These are phyloP conservation scores for Hyposmocoma kahamanoa DNA, from an alignment of 1,140 invertebrate species.

Conservation along the genomic window DNA sequence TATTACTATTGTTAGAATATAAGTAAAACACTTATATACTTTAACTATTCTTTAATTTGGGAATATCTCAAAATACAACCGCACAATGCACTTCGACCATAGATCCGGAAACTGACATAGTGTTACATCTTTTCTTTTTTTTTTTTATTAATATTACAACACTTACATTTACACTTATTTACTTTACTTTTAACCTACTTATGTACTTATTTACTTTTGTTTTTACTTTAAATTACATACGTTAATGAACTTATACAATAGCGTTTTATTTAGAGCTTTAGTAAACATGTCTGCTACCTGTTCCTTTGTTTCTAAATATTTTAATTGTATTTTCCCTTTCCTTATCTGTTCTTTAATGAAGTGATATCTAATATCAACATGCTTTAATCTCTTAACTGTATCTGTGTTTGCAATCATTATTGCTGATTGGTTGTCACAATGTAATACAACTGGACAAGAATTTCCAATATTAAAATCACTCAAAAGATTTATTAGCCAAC, in stretches of 20 bases:
- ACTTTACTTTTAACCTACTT: too few relatives aligned
- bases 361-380: slow-evolving; percentile 1
- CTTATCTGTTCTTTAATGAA: background rate
- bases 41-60: too few relatives aligned
- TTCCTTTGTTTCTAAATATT: background rate
- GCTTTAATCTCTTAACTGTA: background rate
- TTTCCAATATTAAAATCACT: background rate
- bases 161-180: too few relatives aligned
- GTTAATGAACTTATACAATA: background rate
- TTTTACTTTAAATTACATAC: too few relatives aligned
- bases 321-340: background rate
- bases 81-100: too few relatives aligned
- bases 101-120: too few relatives aligned
- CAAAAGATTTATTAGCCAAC: background rate
- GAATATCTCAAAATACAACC: too few relatives aligned
- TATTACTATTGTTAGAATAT: too few relatives aligned
- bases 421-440: background rate
- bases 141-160: too few relatives aligned
- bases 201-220: too few relatives aligned
- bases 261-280: background rate
- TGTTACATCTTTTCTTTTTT: too few relatives aligned
- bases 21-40: too few relatives aligned
- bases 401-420: background rate
- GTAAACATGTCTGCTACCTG: background rate
- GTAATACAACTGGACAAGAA: background rate